These are phyloP conservation scores for Ceratitis capitata DNA, from an alignment of 1,140 invertebrate species.

Conservation along the genomic window DNA sequence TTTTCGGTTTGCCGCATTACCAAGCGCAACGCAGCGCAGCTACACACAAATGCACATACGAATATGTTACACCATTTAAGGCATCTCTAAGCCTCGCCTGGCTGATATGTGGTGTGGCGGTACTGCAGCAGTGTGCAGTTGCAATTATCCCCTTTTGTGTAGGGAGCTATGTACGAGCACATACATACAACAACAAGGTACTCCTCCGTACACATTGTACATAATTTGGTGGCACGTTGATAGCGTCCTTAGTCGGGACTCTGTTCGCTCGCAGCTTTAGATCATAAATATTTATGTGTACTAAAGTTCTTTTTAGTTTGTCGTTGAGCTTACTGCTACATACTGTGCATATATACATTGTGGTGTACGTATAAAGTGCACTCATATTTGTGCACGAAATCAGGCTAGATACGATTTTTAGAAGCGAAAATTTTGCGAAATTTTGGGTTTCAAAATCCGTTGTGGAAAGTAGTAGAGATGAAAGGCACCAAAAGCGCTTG, in stretches of 20 bases:
- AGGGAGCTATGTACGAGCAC: neutral
- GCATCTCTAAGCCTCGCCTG: neutral
- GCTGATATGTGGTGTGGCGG: conserved; percentile 9
- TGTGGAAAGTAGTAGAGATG: too few species aligned
- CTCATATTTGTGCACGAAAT: neutral
- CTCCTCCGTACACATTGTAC: neutral
- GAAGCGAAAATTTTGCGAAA: neutral
- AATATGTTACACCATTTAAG: neutral
- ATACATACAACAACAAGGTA: neutral
- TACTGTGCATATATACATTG: too few species aligned
- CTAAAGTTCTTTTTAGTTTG: neutral
- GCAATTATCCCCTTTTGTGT: too few species aligned
- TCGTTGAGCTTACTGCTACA: neutral
- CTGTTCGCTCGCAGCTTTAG: neutral
- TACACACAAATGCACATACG: too few species aligned
- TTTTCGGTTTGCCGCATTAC: conserved; percentile 1
- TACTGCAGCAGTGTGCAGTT: neutral
- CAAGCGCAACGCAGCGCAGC: neutral
- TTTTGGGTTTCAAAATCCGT: too few species aligned
- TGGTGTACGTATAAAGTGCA: neutral
- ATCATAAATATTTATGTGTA: conserved; percentile 4
- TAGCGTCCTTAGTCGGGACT: neutral
- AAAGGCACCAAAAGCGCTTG: too few species aligned
- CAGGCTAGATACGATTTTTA: neutral
- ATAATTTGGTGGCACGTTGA: neutral